Percentiles rank a stretch among this genome's conserved stretches.
Evolutionary conservation across 2,113 vertebrate species (phyloP).

Genomic region (Nothocercus nigrocapillus): DNA sequence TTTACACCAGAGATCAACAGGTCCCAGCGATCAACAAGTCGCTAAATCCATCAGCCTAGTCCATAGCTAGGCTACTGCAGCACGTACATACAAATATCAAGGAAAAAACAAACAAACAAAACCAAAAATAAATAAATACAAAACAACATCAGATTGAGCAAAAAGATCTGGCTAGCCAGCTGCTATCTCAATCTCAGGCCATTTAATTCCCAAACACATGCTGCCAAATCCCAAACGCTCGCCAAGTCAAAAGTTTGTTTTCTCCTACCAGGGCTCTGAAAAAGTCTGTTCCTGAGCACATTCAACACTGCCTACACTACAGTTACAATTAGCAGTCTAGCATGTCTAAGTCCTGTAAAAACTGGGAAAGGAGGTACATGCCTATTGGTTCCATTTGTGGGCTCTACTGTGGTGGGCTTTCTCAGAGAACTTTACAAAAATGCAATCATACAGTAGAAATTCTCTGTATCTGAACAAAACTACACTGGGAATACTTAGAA

Average conservation of each 20-base stretch:
- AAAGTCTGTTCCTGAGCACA: not conserved
- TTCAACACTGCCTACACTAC: not conserved
- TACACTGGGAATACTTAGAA: not conserved
- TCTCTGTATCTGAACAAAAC: not conserved
- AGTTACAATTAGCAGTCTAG: not conserved
- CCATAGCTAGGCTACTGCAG: not conserved
- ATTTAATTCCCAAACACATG: not conserved
- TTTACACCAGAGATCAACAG: not conserved
- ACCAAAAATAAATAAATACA: too few relatives aligned
- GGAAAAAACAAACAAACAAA: too few relatives aligned
- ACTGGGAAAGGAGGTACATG: not conserved
- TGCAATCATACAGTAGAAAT: not conserved
- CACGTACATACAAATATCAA: not conserved
- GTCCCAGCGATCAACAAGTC: not conserved
- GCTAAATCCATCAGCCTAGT: not conserved
- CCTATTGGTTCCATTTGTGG: not conserved
- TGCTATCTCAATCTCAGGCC: not conserved
- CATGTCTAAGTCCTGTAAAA: not conserved
- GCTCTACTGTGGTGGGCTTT: not conserved
- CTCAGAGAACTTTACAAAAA: not conserved
- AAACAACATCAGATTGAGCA: not conserved
- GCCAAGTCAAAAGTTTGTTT: not conserved
- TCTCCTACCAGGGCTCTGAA: not conserved
- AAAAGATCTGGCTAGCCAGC: not conserved
- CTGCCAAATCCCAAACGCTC: not conserved